Evolutionary conservation across 2,888 invertebrate species (phyloP).

Genomic region (Ichneumoninae sp.): DNA sequence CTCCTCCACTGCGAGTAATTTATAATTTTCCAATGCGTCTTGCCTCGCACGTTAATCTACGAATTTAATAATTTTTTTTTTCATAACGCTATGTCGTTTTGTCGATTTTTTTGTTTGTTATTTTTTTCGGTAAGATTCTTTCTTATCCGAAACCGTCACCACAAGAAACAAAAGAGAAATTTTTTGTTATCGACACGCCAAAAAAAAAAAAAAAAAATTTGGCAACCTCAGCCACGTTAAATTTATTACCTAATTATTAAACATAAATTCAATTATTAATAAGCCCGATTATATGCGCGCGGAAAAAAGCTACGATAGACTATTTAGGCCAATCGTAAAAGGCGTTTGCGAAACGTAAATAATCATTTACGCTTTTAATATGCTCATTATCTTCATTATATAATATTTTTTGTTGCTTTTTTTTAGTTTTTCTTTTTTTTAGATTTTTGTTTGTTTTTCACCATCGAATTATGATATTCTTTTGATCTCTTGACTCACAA

Average conservation of each 20-base stretch:
- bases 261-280: constrained; percentile 69
- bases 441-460: constrained; percentile 30
- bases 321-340: constrained; percentile 64
- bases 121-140: constrained; percentile 58
- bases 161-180: constrained; percentile 61
- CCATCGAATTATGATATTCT: constrained; percentile 51
- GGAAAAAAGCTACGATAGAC: constrained; percentile 63
- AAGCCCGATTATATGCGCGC: constrained; percentile 70
- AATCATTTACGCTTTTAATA: constrained; percentile 46
- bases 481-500: constrained; percentile 57
- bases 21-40: constrained; percentile 40
- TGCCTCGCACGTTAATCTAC: constrained; percentile 21
- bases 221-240: constrained; percentile 62
- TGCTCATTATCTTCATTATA: constrained; percentile 50
- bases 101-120: constrained; percentile 37
- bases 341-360: constrained; percentile 52
- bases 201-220: constrained; percentile 23
- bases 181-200: constrained; percentile 62
- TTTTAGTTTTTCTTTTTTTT: constrained; percentile 40
- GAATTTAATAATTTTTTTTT: constrained; percentile 42
- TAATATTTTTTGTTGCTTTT: constrained; percentile 51
- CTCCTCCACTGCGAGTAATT: constrained; percentile 44
- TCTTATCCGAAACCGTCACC: constrained; percentile 65
- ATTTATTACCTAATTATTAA: constrained; percentile 70
- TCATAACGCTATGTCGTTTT: constrained; percentile 52